These are phyloP conservation scores for Geococcyx californianus DNA, from an alignment of 2,113 vertebrate genomes.

Conservation along the genomic window DNA sequence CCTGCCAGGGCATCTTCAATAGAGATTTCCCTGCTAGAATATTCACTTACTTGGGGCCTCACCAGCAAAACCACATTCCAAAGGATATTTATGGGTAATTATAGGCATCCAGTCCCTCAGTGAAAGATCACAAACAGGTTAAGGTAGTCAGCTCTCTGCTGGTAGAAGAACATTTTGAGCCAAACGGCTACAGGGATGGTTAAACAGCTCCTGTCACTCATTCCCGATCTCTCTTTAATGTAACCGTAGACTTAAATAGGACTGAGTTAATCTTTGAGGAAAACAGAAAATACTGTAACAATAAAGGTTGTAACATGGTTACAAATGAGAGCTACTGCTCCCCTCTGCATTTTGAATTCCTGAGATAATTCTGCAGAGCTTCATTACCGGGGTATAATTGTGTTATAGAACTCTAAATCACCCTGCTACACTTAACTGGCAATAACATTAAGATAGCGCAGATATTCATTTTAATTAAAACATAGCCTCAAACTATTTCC, in stretches of 20 bases:
- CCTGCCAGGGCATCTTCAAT: not conserved
- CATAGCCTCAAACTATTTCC: slow-evolving; percentile 83
- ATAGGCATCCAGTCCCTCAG: not conserved
- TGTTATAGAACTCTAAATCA: slow-evolving; percentile 85
- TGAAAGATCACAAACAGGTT: not conserved
- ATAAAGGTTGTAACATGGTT: slow-evolving; percentile 78
- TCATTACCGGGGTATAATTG: slow-evolving; percentile 83
- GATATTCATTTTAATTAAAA: slow-evolving; percentile 89
- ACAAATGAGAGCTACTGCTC: slow-evolving; percentile 80
- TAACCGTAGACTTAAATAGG: slow-evolving; percentile 75
- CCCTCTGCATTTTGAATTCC: slow-evolving; percentile 81
- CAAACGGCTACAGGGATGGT: not conserved
- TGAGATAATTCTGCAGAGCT: slow-evolving; percentile 81
- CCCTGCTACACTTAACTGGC: slow-evolving; percentile 83
- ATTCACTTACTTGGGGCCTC: not conserved
- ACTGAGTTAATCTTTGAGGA: slow-evolving; percentile 78
- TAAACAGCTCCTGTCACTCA: not conserved
- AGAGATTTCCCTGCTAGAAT: not conserved
- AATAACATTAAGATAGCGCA: slow-evolving; percentile 85
- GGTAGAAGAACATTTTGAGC: not conserved
- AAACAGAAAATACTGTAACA: slow-evolving; percentile 83
- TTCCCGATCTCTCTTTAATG: slow-evolving; percentile 46
- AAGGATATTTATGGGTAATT: not conserved
- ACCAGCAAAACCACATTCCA: not conserved
- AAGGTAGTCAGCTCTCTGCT: not conserved